Conservation (phyloP, 2,888 invertebrate genomes). For the Harpalus rubripes region DNA sequence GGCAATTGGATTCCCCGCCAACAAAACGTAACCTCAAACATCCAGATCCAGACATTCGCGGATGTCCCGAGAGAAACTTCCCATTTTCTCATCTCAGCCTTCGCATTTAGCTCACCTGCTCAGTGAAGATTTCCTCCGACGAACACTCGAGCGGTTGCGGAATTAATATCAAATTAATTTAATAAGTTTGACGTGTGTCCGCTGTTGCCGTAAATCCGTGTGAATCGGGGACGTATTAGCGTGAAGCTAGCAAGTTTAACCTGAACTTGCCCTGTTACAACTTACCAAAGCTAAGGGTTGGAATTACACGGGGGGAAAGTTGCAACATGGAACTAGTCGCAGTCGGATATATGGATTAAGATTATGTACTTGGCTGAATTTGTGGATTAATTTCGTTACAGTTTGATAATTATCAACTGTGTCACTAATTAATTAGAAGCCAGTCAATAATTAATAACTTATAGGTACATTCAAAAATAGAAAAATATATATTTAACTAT, state of each 20-base stretch:
- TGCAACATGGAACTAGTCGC: conserved; percentile 9
- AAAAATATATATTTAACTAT: no score
- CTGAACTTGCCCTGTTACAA: conserved; percentile 51
- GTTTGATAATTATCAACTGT: conserved; percentile 25
- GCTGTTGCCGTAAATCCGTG: conserved; percentile 58
- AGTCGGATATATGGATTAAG: conserved; percentile 33
- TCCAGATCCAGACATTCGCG: neutral
- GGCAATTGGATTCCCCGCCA: neutral
- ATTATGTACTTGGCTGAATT: conserved; percentile 46
- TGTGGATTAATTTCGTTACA: conserved; percentile 24
- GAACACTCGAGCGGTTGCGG: conserved; percentile 41
- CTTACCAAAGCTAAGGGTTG: conserved; percentile 6
- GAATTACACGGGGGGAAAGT: conserved; percentile 39
- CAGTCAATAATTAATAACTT: neutral
- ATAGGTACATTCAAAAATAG: neutral
- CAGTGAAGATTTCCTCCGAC: conserved; percentile 24
- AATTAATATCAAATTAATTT: conserved; percentile 66
- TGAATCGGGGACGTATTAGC: conserved; percentile 65
- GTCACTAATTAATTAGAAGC: conserved; percentile 22
- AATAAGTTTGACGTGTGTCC: conserved; percentile 66
- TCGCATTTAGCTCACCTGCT: conserved; percentile 41
- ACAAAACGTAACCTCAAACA: conserved; percentile 20
- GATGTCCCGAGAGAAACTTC: conserved; percentile 31
- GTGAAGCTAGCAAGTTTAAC: conserved; percentile 49
- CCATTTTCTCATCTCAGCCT: conserved; percentile 34